A percentile compares a stretch with the other conserved stretches of the same genome.
Conservation (phyloP, 1,140 invertebrate genomes). For the Mactra quadrangularis region DNA sequence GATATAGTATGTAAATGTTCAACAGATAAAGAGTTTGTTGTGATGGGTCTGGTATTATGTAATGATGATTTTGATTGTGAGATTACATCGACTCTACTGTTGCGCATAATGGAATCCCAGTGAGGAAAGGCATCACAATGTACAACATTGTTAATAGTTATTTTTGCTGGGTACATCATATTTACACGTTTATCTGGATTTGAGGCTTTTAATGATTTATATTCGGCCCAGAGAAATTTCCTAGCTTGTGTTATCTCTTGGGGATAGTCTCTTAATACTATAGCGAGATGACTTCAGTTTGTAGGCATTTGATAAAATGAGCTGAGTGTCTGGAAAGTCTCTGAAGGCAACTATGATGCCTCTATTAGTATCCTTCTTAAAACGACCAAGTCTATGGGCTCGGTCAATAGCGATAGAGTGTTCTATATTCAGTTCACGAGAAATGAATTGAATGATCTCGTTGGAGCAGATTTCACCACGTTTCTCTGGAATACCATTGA, state of each 20-base stretch:
- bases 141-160: background rate
- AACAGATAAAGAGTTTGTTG: background rate
- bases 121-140: constrained; percentile 8
- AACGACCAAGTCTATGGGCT: constrained; percentile 4
- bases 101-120: constrained; percentile 30
- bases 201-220: background rate
- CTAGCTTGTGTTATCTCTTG: background rate
- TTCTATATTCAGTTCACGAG: background rate
- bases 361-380: background rate
- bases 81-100: too few relatives aligned
- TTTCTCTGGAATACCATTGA: background rate
- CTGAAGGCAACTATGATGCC: constrained; percentile 10
- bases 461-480: constrained; percentile 1
- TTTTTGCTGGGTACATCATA: constrained; percentile 26
- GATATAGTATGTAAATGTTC: background rate
- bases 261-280: constrained; percentile 38
- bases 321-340: background rate
- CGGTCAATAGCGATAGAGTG: background rate
- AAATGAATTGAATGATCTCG: background rate
- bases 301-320: background rate
- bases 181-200: background rate
- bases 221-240: constrained; percentile 12
- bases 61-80: background rate
- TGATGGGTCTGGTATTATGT: background rate
- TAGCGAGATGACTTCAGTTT: background rate